Base-by-base conservation (phyloP, 2,797 vertebrate genomes). In the Corythornis leucogaster region DNA sequence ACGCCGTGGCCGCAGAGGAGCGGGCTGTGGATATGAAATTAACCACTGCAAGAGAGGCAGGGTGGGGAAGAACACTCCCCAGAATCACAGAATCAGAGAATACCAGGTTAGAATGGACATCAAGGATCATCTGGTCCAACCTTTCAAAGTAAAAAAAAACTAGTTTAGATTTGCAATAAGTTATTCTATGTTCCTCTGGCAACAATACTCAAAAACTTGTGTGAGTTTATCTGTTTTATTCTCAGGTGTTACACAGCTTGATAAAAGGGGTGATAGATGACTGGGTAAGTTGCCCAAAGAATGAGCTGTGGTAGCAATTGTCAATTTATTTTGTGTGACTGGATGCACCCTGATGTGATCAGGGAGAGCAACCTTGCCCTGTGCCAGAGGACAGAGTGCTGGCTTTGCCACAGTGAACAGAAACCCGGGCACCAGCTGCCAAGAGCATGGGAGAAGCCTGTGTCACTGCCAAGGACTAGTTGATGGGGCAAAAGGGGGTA, bases 1-100 rank as follows among this genome's bases (percentile, higher is more conserved):
- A 38, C 88, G 79, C 70, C 46, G 68, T 11, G 19, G 59, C 68
- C 80, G 77, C 77, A 73, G 75, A 94, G 85, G 89, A 93, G 75
- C 91, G 88, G 93, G 69, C 8, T 0, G 45, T 66, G 25, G 67
- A 82, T 75, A 30, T n/a, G 77, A 57, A 89, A 82, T 91, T 87
- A 92, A 83, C 64, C 22, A 35, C 45, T 87, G 33, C 64, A 76
- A 77, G 53, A 43, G 12, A 22, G 50, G 2, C 15, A 51, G 1
- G 24, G 22, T 40, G 38, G 33, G 3, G 14, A 31, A 66, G 77
- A 11, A 17, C 28, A n/a, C 22, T 75, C 57, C 45, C 51, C 24
- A 62, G 61, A 87, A 83, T 40, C 38, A 40, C 14, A 40, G 38
- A 40, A 40, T 40, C 38, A 40, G 38, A 40, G 38, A 40, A 40